phyloP scores from a whole-genome alignment of 1,140 invertebrate species.

The Aethina tumida region DNA sequence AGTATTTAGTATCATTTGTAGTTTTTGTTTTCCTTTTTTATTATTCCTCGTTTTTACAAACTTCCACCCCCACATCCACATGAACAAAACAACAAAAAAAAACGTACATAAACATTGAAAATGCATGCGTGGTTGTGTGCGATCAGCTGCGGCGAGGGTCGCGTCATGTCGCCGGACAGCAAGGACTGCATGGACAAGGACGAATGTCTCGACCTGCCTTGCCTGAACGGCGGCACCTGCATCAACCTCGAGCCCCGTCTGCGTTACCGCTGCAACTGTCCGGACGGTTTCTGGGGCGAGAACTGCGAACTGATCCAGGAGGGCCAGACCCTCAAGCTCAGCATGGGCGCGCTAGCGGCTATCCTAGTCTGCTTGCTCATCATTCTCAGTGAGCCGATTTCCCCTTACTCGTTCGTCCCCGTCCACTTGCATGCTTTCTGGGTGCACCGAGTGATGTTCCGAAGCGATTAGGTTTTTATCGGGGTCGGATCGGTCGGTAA shows the following conservation, averaged over 20 bases:
- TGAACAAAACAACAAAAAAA: no score
- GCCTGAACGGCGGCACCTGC: constrained; percentile 81
- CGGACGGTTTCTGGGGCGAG: constrained; percentile 84
- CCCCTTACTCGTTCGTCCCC: no score
- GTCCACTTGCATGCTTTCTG: no score
- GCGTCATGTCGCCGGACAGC: constrained; percentile 74
- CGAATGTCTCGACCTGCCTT: constrained; percentile 86
- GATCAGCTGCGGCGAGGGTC: constrained; percentile 80
- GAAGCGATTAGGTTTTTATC: no score
- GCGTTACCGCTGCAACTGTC: constrained; percentile 76
- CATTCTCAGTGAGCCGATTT: constrained; percentile 84
- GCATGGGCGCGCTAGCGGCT: constrained; percentile 86
- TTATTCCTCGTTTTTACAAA: no score
- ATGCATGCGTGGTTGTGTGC: constrained; percentile 1
- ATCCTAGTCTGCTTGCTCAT: constrained; percentile 90
- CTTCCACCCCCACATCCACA: no score
- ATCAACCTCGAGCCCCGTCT: constrained; percentile 79
- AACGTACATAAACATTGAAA: neutral
- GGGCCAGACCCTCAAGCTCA: constrained; percentile 83
- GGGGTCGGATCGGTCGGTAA: no score
- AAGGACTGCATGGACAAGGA: constrained; percentile 90
- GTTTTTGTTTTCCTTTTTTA: no score
- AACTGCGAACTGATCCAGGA: constrained; percentile 90
- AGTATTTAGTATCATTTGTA: no score
- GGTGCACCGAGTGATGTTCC: no score